Evolutionary conservation across 2,888 invertebrate species (phyloP).

Genomic region (Drosophila multiciliata): DNA sequence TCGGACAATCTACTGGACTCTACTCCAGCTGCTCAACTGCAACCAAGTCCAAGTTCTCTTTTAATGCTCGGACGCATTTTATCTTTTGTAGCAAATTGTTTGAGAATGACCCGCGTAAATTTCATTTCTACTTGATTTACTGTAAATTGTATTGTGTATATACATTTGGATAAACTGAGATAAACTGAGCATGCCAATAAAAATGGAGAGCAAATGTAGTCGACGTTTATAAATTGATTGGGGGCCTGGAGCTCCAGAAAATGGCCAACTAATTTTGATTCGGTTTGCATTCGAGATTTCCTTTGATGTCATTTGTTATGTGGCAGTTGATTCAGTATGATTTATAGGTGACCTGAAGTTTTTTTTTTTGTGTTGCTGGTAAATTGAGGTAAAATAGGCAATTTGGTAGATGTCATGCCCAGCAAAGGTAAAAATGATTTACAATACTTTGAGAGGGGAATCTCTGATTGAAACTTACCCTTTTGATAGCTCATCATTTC

Average conservation of each 20-base stretch:
- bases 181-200: constrained; percentile 32
- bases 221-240: constrained; percentile 68
- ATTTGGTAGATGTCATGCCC: constrained; percentile 59
- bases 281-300: constrained; percentile 34
- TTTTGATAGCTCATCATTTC: constrained; percentile 84
- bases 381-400: constrained; percentile 11
- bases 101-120: constrained; percentile 79
- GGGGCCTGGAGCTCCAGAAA: constrained; percentile 7
- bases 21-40: constrained; percentile 12
- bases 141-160: constrained; percentile 71
- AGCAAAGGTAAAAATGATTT: constrained; percentile 39
- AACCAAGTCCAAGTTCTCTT: constrained; percentile 29
- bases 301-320: constrained; percentile 21
- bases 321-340: constrained; percentile 43
- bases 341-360: constrained; percentile 33
- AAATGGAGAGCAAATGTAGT: constrained; percentile 46
- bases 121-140: constrained; percentile 73
- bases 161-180: neutral
- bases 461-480: constrained; percentile 73
- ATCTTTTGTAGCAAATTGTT: constrained; percentile 77
- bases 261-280: constrained; percentile 41
- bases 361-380: neutral
- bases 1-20: constrained; percentile 16
- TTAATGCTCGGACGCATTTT: constrained; percentile 69
- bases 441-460: neutral